Base-by-base conservation (phyloP, 2,113 vertebrate species). In the Nothobranchius kuhntae region DNA sequence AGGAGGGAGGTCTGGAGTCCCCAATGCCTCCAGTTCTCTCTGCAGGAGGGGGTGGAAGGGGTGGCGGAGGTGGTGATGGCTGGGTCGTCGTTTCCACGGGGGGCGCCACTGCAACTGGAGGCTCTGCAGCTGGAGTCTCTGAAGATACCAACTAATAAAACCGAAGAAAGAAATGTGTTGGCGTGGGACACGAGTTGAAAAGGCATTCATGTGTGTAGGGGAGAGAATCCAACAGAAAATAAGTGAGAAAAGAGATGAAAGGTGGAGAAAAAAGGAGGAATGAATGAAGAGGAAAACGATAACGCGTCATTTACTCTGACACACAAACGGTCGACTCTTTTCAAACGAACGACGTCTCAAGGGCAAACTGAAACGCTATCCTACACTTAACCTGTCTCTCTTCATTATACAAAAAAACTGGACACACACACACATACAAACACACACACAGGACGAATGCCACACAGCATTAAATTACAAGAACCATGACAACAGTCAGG, bases 21-120 rank as follows among this genome's bases (percentile, higher is more conserved):
- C 96, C 95, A 4, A 96, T 97, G 70, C 95, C 96, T 7, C 94
- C 95, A 0, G 95, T 96, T 72, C 96, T 93, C 80, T 97, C 96
- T 0, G 84, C 93, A 1, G 95, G 95, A 57, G 95, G 91, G 12
- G 95, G 92, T 0, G 95, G 95, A 48, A 96, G 86, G 0, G 95
- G 94, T 0, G 95, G 95, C 0, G 94, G 94, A 13, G 95, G 93
- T 7, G 95, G 94, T 0, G 92, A 94, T 11, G 94, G 92, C 68
- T 95, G 94, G 54, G 89, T 30, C 0, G 81, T 76, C 30, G 89
- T 82, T 72, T 95, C 95, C 13, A 88, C 88, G 6, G 89, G 80
- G 42, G 92, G 89, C 0, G 84, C 89, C 13, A 91, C 89, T 0
- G 89, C 86, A 21, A 92, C 84, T 0, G 82, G 81, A 9, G 82